phyloP scores from a whole-genome alignment of 64 coral and sea anemone genomes.

The Pocillopora damicornis region DNA sequence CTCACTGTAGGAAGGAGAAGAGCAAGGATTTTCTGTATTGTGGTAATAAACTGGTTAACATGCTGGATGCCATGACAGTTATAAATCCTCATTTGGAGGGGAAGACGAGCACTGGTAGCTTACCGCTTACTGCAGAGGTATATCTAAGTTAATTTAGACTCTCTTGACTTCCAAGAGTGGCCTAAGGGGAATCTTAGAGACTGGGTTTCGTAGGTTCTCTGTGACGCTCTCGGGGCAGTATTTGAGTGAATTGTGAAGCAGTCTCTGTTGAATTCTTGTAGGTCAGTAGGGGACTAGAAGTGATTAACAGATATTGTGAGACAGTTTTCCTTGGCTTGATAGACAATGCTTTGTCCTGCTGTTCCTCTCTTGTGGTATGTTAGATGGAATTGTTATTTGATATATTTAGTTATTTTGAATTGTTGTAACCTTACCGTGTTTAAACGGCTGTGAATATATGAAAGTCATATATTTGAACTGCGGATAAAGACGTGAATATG shows the following conservation, averaged over 20 bases:
- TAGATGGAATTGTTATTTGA: not conserved
- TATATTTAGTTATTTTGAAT: not conserved
- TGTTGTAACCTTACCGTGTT: not conserved
- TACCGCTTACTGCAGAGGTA: slow-evolving; percentile 67
- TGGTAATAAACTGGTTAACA: slow-evolving; percentile 58
- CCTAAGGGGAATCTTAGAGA: not conserved
- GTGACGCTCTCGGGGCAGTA: not conserved
- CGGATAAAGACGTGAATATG: too few species aligned
- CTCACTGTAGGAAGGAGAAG: slow-evolving; percentile 47
- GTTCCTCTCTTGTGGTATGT: slow-evolving; percentile 60
- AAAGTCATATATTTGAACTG: too few species aligned
- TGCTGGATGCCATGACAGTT: slow-evolving; percentile 62
- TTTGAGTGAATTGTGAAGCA: not conserved
- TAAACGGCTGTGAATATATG: too few species aligned
- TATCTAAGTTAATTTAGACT: not conserved
- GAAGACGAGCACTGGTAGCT: slow-evolving; percentile 9
- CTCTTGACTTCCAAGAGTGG: not conserved
- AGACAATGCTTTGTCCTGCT: slow-evolving; percentile 56
- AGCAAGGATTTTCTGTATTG: slow-evolving; percentile 36
- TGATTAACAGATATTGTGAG: slow-evolving; percentile 78
- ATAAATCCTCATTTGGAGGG: slow-evolving; percentile 22
- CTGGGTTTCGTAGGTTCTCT: not conserved
- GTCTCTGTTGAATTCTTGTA: not conserved
- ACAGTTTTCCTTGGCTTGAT: slow-evolving; percentile 60
- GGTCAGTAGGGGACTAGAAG: slow-evolving; percentile 49